Conservation (phyloP, 2,113 vertebrate species). For the Periophthalmodon schlosseri region DNA sequence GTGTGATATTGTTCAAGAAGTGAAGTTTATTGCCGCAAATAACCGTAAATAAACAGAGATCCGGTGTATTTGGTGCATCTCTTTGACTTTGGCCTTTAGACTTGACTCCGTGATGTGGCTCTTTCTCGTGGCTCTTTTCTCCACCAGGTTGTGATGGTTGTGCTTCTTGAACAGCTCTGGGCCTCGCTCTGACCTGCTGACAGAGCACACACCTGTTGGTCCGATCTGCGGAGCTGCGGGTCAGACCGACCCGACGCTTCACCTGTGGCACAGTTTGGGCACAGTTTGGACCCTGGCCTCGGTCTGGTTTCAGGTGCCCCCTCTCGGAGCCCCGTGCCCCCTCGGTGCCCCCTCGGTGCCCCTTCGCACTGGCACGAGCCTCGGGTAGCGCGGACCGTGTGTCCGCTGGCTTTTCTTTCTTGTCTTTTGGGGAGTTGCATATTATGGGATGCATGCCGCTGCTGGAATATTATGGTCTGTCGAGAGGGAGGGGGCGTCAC, state of each 20-base stretch:
- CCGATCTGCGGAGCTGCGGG: too few species aligned
- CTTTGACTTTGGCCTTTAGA: not conserved
- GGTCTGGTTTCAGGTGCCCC: too few species aligned
- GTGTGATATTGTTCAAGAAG: too few species aligned
- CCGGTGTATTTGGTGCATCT: too few species aligned
- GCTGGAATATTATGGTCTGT: slow-evolving; percentile 82
- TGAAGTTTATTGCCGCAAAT: not conserved
- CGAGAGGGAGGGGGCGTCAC: slow-evolving; percentile 67
- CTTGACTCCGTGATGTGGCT: too few species aligned
- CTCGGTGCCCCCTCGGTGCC: not conserved
- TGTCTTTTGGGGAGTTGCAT: slow-evolving; percentile 75
- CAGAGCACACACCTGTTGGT: not conserved
- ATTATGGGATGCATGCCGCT: slow-evolving; percentile 79
- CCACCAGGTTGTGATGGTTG: not conserved
- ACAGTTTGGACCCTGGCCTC: too few species aligned
- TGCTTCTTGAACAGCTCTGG: not conserved
- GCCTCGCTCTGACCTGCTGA: not conserved
- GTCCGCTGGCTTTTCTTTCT: slow-evolving; percentile 64
- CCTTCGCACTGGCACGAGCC: not conserved
- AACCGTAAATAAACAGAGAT: not conserved
- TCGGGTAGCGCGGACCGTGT: slow-evolving; percentile 72
- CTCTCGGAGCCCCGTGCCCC: not conserved
- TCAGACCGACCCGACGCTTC: not conserved
- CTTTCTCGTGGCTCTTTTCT: too few species aligned
- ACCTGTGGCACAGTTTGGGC: not conserved